Evolutionary conservation across 2,888 invertebrate genomes (phyloP).

Genomic region (Nomada fucata): DNA sequence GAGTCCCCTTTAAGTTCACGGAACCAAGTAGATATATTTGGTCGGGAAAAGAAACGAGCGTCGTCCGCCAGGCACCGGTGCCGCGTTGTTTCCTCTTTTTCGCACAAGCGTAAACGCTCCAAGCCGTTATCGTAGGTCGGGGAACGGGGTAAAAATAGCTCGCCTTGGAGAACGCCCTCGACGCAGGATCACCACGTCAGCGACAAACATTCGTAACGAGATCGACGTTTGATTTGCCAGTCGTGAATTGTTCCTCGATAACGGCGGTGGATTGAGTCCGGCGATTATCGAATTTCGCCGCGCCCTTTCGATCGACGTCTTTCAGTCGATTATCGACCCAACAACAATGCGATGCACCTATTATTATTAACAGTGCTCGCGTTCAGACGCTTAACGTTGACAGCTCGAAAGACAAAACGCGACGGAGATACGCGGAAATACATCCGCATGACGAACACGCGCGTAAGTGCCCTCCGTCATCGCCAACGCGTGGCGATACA

Average conservation of each 20-base stretch:
- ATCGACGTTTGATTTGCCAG: neutral
- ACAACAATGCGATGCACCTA: too few relatives aligned
- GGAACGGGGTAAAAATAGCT: constrained; percentile 40
- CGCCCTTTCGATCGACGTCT: neutral
- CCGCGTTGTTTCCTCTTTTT: constrained; percentile 38
- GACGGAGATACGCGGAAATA: neutral
- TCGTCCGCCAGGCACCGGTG: neutral
- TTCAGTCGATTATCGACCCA: constrained; percentile 13
- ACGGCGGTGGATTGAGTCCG: neutral
- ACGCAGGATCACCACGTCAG: constrained; percentile 6
- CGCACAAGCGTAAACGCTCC: constrained; percentile 25
- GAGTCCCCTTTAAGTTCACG: constrained; percentile 13
- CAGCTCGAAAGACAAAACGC: neutral
- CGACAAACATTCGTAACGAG: neutral
- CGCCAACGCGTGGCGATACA: constrained; percentile 11
- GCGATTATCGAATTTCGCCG: neutral
- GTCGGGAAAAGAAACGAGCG: constrained; percentile 16
- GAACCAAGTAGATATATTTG: constrained; percentile 41
- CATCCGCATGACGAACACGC: neutral
- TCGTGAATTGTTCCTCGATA: neutral
- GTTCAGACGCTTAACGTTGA: neutral
- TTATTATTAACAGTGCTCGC: neutral
- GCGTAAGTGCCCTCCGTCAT: constrained; percentile 1
- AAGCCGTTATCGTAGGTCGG: constrained; percentile 53
- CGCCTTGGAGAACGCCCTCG: neutral